Percentiles rank a stretch among this genome's conserved stretches.
Conservation (phyloP, 1,140 invertebrate species). For the Meloidogyne chitwoodi region DNA sequence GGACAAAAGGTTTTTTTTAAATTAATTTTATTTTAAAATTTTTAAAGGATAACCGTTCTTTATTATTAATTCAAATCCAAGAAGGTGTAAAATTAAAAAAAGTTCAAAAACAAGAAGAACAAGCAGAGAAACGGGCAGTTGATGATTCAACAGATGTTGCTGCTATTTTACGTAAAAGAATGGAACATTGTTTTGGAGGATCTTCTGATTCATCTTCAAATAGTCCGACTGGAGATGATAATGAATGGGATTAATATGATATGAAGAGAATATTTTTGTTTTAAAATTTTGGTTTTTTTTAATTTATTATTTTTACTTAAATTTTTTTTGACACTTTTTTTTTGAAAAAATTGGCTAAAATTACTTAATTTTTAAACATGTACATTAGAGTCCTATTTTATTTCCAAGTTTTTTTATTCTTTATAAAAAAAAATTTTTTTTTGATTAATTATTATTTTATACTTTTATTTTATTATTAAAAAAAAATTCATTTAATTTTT, state of each 20-base stretch:
- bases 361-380: no score
- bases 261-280: neutral
- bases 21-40: neutral
- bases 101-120: conserved; percentile 48
- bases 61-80: conserved; percentile 50
- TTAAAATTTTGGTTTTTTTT: neutral
- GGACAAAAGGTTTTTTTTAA: conserved; percentile 10
- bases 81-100: conserved; percentile 48
- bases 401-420: no score
- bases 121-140: conserved; percentile 34
- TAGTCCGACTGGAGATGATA: conserved; percentile 23
- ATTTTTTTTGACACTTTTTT: no score
- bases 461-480: no score
- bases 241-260: conserved; percentile 27
- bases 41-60: conserved; percentile 11
- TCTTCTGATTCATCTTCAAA: conserved; percentile 18
- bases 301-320: neutral
- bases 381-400: no score
- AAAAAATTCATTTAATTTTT: no score
- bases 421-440: no score
- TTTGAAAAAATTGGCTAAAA: no score
- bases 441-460: no score
- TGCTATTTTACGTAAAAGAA: conserved; percentile 48
- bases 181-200: conserved; percentile 51
- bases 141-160: conserved; percentile 44